Base-by-base conservation (phyloP, 2,113 vertebrate genomes). In the Glaucidium brasilianum region DNA sequence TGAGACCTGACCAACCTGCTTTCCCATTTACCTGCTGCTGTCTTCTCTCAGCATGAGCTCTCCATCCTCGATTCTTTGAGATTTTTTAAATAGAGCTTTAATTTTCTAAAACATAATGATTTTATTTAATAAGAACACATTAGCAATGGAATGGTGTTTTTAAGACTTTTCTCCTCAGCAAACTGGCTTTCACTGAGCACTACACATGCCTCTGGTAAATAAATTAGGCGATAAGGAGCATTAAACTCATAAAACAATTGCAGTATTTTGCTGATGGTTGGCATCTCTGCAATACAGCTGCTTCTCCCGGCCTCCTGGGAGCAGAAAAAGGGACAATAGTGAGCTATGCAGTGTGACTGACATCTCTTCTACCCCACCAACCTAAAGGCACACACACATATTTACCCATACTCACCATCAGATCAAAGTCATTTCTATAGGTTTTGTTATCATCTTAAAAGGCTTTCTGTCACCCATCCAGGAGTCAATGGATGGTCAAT, bases 281-380 rank as follows among this genome's bases (percentile, higher is more conserved):
- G 95, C 96, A 97, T 90, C 89, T 60, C 81, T 92, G 80, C 86
- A 67, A 49, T 66, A 64, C 96, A 97, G 95, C 97, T 97, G 97
- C 86, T 89, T 68, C 80, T 92, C 85, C 55, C 35, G 0, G 92
- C 87, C 75, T 94, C 82, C 63, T 93, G 90, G 85, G 75, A 92
- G 67, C n/a, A 67, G 67, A 60, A 14, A 79, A 96, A 74, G 67
- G 94, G 88, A 97, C 96, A 97, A 96, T 90, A 92, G 85, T 0
- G 0, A 94, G 78, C 90, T 95, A 52, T 90, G 85, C 59, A 74
- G 56, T 39, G 16, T 76, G 78, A 80, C 25, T 95, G 90, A 62
- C 71, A 47, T 94, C 59, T 85, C 81, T 92, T 45, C 75, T 39
- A 55, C 64, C 27, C 55, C 29, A 16, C 21, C 47, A 78, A 6